phyloP scores from a whole-genome alignment of 2,888 invertebrate species.

The Cremastobaeus sp. region DNA sequence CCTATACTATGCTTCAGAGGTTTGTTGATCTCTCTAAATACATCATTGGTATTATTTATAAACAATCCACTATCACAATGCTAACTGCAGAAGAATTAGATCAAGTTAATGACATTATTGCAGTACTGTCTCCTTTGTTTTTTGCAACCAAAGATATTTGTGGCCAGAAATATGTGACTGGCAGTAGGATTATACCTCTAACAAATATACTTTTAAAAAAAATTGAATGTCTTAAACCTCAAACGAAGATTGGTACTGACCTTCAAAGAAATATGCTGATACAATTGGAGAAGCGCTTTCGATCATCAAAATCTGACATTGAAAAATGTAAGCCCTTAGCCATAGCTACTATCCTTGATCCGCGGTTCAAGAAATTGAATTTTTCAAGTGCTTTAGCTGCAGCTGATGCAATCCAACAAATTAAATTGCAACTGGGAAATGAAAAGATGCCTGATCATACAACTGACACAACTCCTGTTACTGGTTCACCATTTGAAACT shows the following conservation, averaged over 20 bases:
- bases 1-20: neutral
- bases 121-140: neutral
- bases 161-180: conserved; percentile 1
- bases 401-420: conserved; percentile 1
- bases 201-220: conserved; percentile 1
- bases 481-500: neutral
- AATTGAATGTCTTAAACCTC: neutral
- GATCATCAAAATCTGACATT: neutral
- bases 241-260: neutral
- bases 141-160: conserved; percentile 2
- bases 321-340: conserved; percentile 1
- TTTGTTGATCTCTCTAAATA: neutral
- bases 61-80: neutral
- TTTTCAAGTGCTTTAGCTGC: conserved; percentile 11
- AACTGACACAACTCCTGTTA: neutral
- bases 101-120: neutral
- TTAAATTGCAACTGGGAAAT: neutral
- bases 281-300: conserved; percentile 9
- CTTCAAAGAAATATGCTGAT: neutral
- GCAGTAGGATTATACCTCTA: conserved; percentile 16
- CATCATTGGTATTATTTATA: neutral
- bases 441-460: neutral
- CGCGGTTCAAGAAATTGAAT: conserved; percentile 10
- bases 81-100: neutral
- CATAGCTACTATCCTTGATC: conserved; percentile 13